These are phyloP conservation scores for Aleiodes alternator DNA, from an alignment of 2,888 invertebrate species.

Conservation along the genomic window DNA sequence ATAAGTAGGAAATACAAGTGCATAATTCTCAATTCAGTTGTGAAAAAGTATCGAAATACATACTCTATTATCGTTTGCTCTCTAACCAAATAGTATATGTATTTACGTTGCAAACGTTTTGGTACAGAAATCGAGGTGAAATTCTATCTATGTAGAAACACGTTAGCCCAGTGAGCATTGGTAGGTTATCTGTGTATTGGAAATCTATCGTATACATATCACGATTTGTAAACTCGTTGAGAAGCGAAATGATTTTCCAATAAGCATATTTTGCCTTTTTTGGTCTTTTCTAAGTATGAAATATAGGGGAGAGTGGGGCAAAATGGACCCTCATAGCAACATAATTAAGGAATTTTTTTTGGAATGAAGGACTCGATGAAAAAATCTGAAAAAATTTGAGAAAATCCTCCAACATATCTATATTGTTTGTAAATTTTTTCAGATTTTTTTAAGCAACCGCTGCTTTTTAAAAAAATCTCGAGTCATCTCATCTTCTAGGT, in stretches of 20 bases:
- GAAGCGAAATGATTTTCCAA: constrained; percentile 64
- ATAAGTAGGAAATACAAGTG: constrained; percentile 1
- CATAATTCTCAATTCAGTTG: constrained; percentile 16
- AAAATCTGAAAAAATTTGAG: too few relatives aligned
- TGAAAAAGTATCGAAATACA: neutral
- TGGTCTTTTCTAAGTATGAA: constrained; percentile 1
- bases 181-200: constrained; percentile 53
- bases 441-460: too few relatives aligned
- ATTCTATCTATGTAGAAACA: constrained; percentile 25
- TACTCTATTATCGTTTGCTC: constrained; percentile 23
- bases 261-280: constrained; percentile 51
- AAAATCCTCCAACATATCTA: too few relatives aligned
- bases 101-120: constrained; percentile 7
- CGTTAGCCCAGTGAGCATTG: constrained; percentile 14
- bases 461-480: too few relatives aligned
- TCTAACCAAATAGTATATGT: neutral
- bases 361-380: too few relatives aligned
- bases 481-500: too few relatives aligned
- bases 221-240: constrained; percentile 46
- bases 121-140: constrained; percentile 31
- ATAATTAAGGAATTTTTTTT: too few relatives aligned
- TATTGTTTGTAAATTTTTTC: too few relatives aligned
- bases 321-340: too few relatives aligned
- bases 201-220: constrained; percentile 55
- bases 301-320: too few relatives aligned